Percentiles rank a stretch among this genome's conserved stretches.
phyloP scores from a whole-genome alignment of 1,140 invertebrate species.

The Drosophila asahinai region DNA sequence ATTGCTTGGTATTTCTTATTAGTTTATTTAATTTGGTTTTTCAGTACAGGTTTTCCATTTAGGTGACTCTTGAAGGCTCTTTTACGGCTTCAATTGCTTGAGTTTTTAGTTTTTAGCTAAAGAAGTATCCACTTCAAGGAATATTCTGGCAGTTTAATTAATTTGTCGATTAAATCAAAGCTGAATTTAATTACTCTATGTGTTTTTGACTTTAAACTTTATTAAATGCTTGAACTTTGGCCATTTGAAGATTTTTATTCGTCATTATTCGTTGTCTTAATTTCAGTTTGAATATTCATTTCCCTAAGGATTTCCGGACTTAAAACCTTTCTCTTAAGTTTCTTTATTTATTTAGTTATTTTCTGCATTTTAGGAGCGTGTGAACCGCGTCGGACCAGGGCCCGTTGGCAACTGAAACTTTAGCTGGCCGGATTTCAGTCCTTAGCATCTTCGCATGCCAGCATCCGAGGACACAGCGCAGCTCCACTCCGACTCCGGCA shows the following conservation, averaged over 20 bases:
- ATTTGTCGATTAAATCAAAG: neutral
- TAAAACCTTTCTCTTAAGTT: slow-evolving; percentile 2
- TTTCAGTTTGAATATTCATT: neutral
- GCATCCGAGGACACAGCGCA: slow-evolving; percentile 17
- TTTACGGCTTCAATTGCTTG: too few species aligned
- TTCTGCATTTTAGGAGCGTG: slow-evolving; percentile 17
- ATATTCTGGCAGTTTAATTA: neutral
- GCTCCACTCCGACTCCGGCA: slow-evolving; percentile 1
- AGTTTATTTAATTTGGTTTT: neutral
- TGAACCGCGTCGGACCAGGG: slow-evolving; percentile 52
- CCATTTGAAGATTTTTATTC: too few species aligned
- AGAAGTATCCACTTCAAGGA: rapidly evolving
- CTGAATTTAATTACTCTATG: neutral
- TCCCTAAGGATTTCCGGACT: neutral
- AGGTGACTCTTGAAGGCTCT: neutral
- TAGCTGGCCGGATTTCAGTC: slow-evolving; percentile 14
- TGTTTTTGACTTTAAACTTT: too few species aligned
- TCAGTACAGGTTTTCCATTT: neutral
- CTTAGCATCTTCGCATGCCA: slow-evolving; percentile 28
- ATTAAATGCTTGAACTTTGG: neutral
- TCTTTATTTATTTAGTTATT: neutral
- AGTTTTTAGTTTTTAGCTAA: too few species aligned
- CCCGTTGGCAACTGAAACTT: slow-evolving; percentile 61
- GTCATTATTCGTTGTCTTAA: too few species aligned
- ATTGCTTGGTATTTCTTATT: neutral